Evolutionary conservation across 2,888 invertebrate species (phyloP).

Genomic region (Neoaliturus tenellus): DNA sequence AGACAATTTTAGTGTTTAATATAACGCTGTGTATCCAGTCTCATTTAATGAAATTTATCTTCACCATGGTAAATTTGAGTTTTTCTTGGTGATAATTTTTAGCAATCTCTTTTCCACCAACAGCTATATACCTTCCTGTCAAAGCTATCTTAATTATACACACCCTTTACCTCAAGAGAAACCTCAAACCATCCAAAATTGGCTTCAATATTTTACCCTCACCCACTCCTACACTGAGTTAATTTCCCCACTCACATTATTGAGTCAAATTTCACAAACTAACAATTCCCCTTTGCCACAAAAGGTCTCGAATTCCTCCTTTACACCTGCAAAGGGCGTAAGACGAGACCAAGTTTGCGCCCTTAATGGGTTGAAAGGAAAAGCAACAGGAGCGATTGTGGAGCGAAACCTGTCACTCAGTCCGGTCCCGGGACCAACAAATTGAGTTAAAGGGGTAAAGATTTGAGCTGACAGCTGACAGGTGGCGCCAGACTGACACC

Average conservation of each 20-base stretch:
- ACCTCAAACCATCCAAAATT: too few relatives aligned
- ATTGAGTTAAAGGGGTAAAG: slow-evolving; percentile 51
- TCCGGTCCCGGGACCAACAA: neutral
- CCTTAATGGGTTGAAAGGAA: slow-evolving; percentile 46
- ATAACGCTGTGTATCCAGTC: too few relatives aligned
- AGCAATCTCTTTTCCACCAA: too few relatives aligned
- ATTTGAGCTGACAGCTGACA: slow-evolving; percentile 34
- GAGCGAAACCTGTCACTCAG: slow-evolving; percentile 38
- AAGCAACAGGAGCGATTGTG: slow-evolving; percentile 38
- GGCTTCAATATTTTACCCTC: too few relatives aligned
- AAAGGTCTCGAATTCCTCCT: neutral
- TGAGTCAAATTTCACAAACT: neutral
- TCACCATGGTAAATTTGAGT: too few relatives aligned
- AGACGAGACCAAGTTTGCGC: slow-evolving; percentile 29
- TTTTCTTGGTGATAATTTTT: too few relatives aligned
- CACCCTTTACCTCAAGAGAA: too few relatives aligned
- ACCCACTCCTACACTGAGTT: too few relatives aligned
- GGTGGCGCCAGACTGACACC: slow-evolving; percentile 21
- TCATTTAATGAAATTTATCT: too few relatives aligned
- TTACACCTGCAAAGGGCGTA: slow-evolving; percentile 19
- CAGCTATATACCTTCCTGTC: too few relatives aligned
- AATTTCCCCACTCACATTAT: neutral
- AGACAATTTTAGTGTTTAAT: too few relatives aligned
- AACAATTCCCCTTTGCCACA: neutral
- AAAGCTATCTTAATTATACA: too few relatives aligned